phyloP scores from a whole-genome alignment of 2,888 invertebrate genomes.

The Noctua janthina region DNA sequence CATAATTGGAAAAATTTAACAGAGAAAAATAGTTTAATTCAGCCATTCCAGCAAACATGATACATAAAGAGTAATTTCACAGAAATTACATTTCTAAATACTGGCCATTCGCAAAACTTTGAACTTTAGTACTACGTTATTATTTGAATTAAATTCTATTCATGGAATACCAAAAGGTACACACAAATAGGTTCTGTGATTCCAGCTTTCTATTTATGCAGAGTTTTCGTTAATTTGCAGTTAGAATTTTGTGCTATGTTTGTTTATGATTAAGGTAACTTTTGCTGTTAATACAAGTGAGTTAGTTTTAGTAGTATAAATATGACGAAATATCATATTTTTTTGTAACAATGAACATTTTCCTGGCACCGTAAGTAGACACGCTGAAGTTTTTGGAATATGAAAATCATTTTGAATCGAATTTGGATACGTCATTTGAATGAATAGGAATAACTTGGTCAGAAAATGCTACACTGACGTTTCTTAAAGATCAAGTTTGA shows the following conservation, averaged over 20 bases:
- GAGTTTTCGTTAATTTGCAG: not conserved
- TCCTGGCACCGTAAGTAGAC: not conserved
- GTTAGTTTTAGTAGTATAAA: not conserved
- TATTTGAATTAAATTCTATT: constrained; percentile 23
- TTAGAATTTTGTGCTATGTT: not conserved
- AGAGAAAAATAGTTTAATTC: not conserved
- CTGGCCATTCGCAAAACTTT: not conserved
- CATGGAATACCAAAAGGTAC: not conserved
- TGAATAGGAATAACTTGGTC: too few species aligned
- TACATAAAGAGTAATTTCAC: not conserved
- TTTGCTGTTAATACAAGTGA: not conserved
- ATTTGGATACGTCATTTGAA: not conserved
- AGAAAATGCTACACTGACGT: not conserved
- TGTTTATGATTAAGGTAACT: not conserved
- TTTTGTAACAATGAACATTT: not conserved
- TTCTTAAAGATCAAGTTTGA: not conserved
- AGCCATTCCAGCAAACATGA: not conserved
- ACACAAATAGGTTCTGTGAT: constrained; percentile 4
- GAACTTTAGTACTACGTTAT: not conserved
- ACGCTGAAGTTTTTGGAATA: not conserved
- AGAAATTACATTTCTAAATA: not conserved
- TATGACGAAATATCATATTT: too few species aligned
- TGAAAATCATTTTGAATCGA: not conserved
- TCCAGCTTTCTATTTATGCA: not conserved
- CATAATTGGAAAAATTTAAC: not conserved